phyloP scores from a whole-genome alignment of 2,888 invertebrate genomes.

The Rugalucina vietnamica region DNA sequence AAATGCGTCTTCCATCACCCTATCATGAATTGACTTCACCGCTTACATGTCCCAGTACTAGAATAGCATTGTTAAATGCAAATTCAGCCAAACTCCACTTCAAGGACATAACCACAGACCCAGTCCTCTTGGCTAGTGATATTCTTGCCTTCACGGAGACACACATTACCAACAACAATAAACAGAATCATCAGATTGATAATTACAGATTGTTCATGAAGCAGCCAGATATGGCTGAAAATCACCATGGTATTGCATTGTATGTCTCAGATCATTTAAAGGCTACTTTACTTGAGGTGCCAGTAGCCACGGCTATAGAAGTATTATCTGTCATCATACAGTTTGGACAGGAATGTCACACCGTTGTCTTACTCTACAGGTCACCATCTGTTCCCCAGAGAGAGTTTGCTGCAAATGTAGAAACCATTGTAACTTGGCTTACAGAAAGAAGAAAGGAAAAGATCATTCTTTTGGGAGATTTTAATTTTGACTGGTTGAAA shows the following conservation, averaged over 20 bases:
- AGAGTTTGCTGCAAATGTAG: conserved; percentile 14
- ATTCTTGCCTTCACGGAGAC: conserved; percentile 31
- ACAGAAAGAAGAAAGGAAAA: neutral
- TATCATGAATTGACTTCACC: conserved; percentile 12
- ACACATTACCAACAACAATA: conserved; percentile 16
- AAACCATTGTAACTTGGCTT: neutral
- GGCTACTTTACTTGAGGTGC: neutral
- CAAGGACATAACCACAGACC: conserved; percentile 28
- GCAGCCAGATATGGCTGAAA: neutral
- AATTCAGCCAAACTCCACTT: neutral
- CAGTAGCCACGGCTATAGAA: conserved; percentile 14
- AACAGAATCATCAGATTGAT: neutral
- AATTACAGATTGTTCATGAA: neutral
- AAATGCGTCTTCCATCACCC: conserved; percentile 24
- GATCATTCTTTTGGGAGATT: conserved; percentile 19
- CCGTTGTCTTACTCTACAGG: conserved; percentile 13
- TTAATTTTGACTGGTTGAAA: conserved; percentile 24
- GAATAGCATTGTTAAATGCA: conserved; percentile 34
- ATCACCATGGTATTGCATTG: conserved; percentile 28
- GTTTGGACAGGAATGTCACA: neutral
- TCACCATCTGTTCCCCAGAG: conserved; percentile 25
- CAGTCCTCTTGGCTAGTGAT: conserved; percentile 15
- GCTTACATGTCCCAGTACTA: conserved; percentile 16
- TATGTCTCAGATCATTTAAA: conserved; percentile 8
- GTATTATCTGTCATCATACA: conserved; percentile 15